Percentiles rank a stretch among this genome's conserved stretches.
These are phyloP conservation scores for Craterocephalus amniculus DNA, from an alignment of 2,797 vertebrate genomes.

Conservation along the genomic window DNA sequence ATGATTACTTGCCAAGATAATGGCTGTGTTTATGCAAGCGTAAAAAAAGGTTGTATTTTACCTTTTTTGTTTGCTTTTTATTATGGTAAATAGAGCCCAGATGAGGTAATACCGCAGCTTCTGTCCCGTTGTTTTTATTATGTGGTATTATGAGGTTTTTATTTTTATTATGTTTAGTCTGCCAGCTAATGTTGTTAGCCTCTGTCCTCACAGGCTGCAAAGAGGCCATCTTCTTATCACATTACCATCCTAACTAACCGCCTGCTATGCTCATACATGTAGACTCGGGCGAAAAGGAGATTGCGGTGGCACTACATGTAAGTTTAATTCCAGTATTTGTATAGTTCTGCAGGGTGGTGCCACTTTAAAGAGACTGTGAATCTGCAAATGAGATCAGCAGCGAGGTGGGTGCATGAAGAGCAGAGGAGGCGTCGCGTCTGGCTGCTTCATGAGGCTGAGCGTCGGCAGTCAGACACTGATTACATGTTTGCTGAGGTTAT, in stretches of 20 bases:
- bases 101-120: conserved; percentile 67
- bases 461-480: conserved; percentile 35
- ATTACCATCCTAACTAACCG: conserved; percentile 25
- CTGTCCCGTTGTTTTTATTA: conserved; percentile 47
- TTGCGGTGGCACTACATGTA: conserved; percentile 19
- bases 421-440: conserved; percentile 42
- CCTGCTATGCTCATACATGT: conserved; percentile 28
- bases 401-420: conserved; percentile 44
- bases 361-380: conserved; percentile 59
- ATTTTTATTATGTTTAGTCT: too few species aligned
- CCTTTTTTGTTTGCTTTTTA: conserved; percentile 15
- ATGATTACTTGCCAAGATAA: conserved; percentile 77
- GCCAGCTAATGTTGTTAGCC: conserved; percentile 37
- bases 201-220: conserved; percentile 5
- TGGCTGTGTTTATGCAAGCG: conserved; percentile 70
- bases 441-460: conserved; percentile 44
- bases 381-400: conserved; percentile 65
- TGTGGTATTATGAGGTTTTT: too few species aligned
- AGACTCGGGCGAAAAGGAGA: conserved; percentile 6
- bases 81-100: conserved; percentile 61
- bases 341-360: conserved; percentile 49
- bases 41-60: conserved; percentile 44
- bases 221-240: conserved; percentile 14
- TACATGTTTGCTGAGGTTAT: conserved; percentile 20
- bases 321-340: conserved; percentile 52